phyloP scores from a whole-genome alignment of 64 coral and sea anemone species.

The Catalaphyllia jardinei region DNA sequence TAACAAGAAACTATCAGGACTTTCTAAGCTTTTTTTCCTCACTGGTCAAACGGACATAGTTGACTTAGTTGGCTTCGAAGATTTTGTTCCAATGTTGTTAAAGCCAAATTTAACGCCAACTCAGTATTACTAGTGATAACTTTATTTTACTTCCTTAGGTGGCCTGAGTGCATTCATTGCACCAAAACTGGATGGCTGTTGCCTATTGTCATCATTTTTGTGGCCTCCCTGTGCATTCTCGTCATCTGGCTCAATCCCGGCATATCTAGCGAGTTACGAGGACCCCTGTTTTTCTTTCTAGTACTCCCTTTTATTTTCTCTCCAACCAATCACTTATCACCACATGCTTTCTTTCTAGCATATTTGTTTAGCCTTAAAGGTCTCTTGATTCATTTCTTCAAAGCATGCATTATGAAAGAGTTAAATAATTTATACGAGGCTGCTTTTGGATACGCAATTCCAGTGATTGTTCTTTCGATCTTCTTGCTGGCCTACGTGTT shows the following conservation, averaged over 20 bases:
- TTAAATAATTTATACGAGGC: slow-evolving; percentile 48
- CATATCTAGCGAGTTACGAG: slow-evolving; percentile 70
- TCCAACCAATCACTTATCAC: slow-evolving; percentile 32
- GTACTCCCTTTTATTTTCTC: slow-evolving; percentile 69
- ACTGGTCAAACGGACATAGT: too few relatives aligned
- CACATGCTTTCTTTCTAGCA: slow-evolving; percentile 23
- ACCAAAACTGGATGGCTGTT: slow-evolving; percentile 63
- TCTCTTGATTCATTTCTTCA: slow-evolving; percentile 46
- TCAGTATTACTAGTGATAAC: background rate
- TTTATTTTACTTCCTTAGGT: slow-evolving; percentile 2
- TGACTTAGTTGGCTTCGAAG: too few relatives aligned
- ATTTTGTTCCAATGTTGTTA: background rate
- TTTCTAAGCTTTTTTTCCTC: too few relatives aligned
- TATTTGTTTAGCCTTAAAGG: slow-evolving; percentile 71
- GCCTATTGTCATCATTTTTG: slow-evolving; percentile 39
- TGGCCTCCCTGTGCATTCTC: slow-evolving; percentile 46
- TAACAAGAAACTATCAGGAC: too few relatives aligned
- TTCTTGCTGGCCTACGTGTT: slow-evolving; percentile 59
- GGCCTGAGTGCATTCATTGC: slow-evolving; percentile 36
- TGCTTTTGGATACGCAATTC: slow-evolving; percentile 51
- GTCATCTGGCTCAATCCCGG: slow-evolving; percentile 82
- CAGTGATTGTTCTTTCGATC: slow-evolving; percentile 38
- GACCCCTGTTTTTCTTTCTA: slow-evolving; percentile 85
- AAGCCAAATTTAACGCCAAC: background rate
- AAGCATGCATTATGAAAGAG: slow-evolving; percentile 41